Evolutionary conservation across 2,888 invertebrate species (phyloP).

Genomic region (Protodeltote pygarga): DNA sequence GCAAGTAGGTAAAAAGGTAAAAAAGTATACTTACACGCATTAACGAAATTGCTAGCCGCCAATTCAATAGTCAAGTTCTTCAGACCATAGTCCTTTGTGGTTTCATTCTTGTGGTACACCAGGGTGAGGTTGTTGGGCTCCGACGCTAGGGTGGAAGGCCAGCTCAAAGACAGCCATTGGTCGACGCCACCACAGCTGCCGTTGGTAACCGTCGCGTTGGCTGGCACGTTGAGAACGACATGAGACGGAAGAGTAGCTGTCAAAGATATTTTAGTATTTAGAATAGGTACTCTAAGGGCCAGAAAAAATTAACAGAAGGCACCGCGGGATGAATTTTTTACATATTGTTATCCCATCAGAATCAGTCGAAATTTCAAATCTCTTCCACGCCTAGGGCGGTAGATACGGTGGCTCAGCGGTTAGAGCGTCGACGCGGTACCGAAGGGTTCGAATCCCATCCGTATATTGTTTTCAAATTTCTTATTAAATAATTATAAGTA

Average conservation of each 20-base stretch:
- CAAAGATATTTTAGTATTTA: constrained; percentile 9
- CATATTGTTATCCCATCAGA: too few relatives aligned
- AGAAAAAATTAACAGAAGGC: not conserved
- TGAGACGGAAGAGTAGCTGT: constrained; percentile 58
- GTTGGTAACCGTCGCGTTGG: constrained; percentile 56
- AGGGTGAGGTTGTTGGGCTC: constrained; percentile 31
- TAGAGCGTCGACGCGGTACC: too few relatives aligned
- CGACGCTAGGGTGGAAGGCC: constrained; percentile 50
- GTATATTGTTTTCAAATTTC: too few relatives aligned
- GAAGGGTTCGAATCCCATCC: too few relatives aligned
- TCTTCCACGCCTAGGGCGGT: too few relatives aligned
- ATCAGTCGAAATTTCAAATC: too few relatives aligned
- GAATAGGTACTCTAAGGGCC: not conserved
- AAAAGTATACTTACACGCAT: constrained; percentile 69
- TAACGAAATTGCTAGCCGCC: constrained; percentile 74
- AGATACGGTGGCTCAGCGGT: too few relatives aligned
- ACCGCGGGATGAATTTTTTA: too few relatives aligned
- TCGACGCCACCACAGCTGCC: constrained; percentile 66
- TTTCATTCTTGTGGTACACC: constrained; percentile 64
- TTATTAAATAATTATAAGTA: too few relatives aligned
- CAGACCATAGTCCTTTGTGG: constrained; percentile 67
- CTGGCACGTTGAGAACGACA: constrained; percentile 69
- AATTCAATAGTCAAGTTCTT: constrained; percentile 67
- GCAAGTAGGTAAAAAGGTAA: not conserved
- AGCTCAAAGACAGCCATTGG: constrained; percentile 66